Evolutionary conservation across 2,797 vertebrate species (phyloP).

Genomic region (Adrianichthys oophorus): DNA sequence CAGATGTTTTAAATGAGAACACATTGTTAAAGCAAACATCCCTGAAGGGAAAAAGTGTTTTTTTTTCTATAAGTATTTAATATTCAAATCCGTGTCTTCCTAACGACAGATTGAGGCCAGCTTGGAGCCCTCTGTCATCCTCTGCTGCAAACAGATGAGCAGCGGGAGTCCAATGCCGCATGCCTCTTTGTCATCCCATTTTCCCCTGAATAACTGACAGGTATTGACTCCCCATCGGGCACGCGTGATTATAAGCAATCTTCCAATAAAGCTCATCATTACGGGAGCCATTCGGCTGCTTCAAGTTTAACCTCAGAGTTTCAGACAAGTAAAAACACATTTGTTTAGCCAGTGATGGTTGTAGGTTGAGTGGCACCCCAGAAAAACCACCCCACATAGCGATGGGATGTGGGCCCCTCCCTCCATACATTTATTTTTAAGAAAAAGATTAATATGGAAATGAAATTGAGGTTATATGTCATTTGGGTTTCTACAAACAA

Average conservation of each 20-base stretch:
- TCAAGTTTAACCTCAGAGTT: conserved; percentile 83
- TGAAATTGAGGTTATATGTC: no score
- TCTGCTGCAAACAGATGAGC: conserved; percentile 82
- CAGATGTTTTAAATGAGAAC: conserved; percentile 27
- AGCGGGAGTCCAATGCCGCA: conserved; percentile 85
- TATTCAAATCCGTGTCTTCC: conserved; percentile 57
- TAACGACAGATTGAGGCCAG: conserved; percentile 66
- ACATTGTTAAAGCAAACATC: conserved; percentile 39
- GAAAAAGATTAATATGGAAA: no score
- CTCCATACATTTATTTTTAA: no score
- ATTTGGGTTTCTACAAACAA: no score
- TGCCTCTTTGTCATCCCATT: conserved; percentile 84
- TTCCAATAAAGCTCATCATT: conserved; percentile 88
- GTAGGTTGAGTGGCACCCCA: conserved; percentile 11
- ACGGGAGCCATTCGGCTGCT: conserved; percentile 86
- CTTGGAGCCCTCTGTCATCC: conserved; percentile 51
- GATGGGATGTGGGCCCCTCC: no score
- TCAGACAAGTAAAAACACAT: conserved; percentile 84
- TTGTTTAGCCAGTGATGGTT: conserved; percentile 53
- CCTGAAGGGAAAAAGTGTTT: conserved; percentile 22
- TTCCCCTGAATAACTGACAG: conserved; percentile 87
- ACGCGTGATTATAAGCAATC: conserved; percentile 91
- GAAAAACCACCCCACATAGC: conserved; percentile 26
- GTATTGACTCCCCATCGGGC: conserved; percentile 93
- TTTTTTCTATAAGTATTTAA: conserved; percentile 38